These are phyloP conservation scores for Erethizon dorsatum DNA, from an alignment of 2,797 vertebrate species.

Conservation along the genomic window DNA sequence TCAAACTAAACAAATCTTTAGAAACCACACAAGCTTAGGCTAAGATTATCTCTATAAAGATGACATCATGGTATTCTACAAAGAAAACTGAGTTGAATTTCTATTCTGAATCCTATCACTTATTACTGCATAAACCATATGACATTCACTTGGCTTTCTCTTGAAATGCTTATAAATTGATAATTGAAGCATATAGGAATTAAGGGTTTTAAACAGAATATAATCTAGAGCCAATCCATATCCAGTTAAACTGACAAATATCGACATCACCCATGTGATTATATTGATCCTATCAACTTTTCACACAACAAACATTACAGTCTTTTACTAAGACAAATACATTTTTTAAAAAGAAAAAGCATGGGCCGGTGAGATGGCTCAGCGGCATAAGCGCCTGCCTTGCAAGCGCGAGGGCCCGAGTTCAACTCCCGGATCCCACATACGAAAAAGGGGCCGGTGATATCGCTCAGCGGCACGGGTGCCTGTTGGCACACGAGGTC, in stretches of 20 bases:
- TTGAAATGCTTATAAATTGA: slow-evolving; percentile 31
- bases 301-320: neutral
- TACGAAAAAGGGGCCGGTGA: too few species aligned
- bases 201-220: slow-evolving; percentile 43
- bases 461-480: too few species aligned
- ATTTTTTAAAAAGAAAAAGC: slow-evolving; percentile 1
- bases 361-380: too few species aligned
- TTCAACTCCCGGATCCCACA: too few species aligned
- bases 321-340: slow-evolving; percentile 24
- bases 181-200: neutral
- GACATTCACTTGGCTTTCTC: neutral
- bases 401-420: too few species aligned
- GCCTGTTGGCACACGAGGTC: too few species aligned
- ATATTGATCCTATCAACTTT: slow-evolving; percentile 18
- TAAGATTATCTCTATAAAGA: slow-evolving; percentile 36
- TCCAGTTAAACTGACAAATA: slow-evolving; percentile 26
- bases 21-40: neutral
- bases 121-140: neutral
- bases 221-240: neutral
- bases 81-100: neutral
- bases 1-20: slow-evolving; percentile 25
- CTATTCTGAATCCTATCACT: neutral
- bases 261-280: neutral
- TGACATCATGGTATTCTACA: neutral
- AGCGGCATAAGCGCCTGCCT: too few species aligned